Evolutionary conservation across 2,797 vertebrate genomes (phyloP).

Genomic region (Molossus molossus): DNA sequence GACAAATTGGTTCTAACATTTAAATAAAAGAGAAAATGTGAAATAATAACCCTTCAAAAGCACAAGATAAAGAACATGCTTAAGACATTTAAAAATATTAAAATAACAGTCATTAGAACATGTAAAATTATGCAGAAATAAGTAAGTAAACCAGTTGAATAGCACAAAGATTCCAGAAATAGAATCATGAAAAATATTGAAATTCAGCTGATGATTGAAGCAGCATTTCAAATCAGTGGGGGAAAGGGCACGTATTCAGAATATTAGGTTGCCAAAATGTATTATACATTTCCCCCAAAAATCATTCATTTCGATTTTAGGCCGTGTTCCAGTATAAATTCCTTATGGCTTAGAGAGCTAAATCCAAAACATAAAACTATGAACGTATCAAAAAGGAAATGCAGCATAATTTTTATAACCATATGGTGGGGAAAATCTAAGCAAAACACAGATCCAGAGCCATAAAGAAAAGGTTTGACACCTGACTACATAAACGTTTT

Average conservation of each 20-base stretch:
- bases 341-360: slow-evolving; percentile 8
- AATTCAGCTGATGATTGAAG: background rate
- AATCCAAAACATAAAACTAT: background rate
- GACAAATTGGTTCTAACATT: background rate
- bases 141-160: background rate
- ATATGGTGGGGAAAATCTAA: background rate
- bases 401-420: slow-evolving; percentile 6
- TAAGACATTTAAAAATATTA: slow-evolving; percentile 1
- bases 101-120: background rate
- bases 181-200: slow-evolving; percentile 11
- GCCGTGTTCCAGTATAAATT: background rate
- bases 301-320: background rate
- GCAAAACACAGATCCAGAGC: background rate
- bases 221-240: background rate
- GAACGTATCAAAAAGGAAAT: slow-evolving; percentile 36
- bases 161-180: background rate
- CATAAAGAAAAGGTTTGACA: background rate
- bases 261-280: background rate
- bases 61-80: background rate
- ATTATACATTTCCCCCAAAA: background rate
- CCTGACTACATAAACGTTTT: background rate
- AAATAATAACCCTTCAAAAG: background rate
- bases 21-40: background rate
- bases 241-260: background rate
- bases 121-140: background rate